Percentiles rank a stretch among this genome's conserved stretches.
Evolutionary conservation across 2,888 invertebrate species (phyloP).

Genomic region (Pyrrhosoma nymphula): DNA sequence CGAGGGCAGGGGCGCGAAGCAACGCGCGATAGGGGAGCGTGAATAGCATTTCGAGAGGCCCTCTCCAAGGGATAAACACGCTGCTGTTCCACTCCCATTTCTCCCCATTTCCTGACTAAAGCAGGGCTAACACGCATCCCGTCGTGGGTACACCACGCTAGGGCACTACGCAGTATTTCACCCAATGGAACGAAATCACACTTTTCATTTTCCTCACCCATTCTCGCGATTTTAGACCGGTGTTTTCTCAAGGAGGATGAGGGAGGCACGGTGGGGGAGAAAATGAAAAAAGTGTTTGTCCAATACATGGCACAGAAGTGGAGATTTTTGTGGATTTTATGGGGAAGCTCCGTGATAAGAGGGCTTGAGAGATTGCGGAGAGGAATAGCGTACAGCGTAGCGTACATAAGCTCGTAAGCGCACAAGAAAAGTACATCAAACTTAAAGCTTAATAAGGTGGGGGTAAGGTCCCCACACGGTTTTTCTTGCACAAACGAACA

Average conservation of each 20-base stretch:
- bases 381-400: too few species aligned
- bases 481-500: too few species aligned
- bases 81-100: background rate
- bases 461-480: too few species aligned
- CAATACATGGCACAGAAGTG: background rate
- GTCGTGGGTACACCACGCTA: background rate
- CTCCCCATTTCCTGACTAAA: background rate
- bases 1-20: background rate
- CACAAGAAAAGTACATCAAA: too few species aligned
- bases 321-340: background rate
- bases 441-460: too few species aligned
- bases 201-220: background rate
- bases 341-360: background rate
- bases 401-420: too few species aligned
- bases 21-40: background rate
- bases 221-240: background rate
- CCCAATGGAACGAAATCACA: background rate
- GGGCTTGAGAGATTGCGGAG: background rate
- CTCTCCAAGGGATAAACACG: background rate
- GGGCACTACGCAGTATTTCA: background rate
- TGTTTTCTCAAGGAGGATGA: background rate
- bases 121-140: background rate
- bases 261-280: background rate
- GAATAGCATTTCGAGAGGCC: slow-evolving; percentile 1
- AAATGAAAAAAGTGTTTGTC: background rate